Base-by-base conservation (phyloP, 2,888 invertebrate genomes). In the Pachymerium ferrugineum region DNA sequence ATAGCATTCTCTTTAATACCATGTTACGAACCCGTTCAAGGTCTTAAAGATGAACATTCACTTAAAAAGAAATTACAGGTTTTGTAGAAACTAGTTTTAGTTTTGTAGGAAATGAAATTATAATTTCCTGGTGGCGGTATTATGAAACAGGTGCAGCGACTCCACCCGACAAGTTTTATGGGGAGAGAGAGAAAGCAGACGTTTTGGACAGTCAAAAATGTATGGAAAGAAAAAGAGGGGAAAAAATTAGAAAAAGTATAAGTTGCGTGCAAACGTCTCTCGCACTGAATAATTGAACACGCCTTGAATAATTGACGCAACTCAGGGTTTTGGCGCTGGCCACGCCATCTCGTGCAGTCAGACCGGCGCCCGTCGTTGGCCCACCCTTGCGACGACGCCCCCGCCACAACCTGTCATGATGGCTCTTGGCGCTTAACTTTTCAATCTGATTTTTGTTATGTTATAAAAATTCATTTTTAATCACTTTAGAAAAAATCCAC, bases 311-410 rank as follows among this genome's bases (percentile, higher is more conserved):
- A 62, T 62, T 62, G 62, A 62, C 62, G 62, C 62, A 22, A n/a
- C 62, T 62, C 62, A 62, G 62, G 62, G 62, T 62, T 62, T 62
- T 62, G 62, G 62, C 62, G 62, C 62, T 62, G 62, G 62, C 62
- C 62, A 62, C 62, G 62, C 62, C 62, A 62, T 62, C 62, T 62
- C 62, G 62, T 62, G 62, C 62, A 62, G 62, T 62, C 62, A 62
- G 62, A 62, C 62, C 62, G 62, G 62, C 62, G 62, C 62, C 62
- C 62, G 62, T 62, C 62, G 62, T 62, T 62, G 62, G 62, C 62
- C 62, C 62, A 62, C 62, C 62, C 62, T 62, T 62, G 28, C 14
- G 62, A 62, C 28, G 62, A 62, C 62, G 62, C 62, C 62, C 62
- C 62, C 62, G 62, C 62, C 62, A 28, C 62, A 62, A 62, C 62